phyloP scores from a whole-genome alignment of 37 sponge, comb jelly and placozoan genomes.

The Petrosia ficiformis region DNA sequence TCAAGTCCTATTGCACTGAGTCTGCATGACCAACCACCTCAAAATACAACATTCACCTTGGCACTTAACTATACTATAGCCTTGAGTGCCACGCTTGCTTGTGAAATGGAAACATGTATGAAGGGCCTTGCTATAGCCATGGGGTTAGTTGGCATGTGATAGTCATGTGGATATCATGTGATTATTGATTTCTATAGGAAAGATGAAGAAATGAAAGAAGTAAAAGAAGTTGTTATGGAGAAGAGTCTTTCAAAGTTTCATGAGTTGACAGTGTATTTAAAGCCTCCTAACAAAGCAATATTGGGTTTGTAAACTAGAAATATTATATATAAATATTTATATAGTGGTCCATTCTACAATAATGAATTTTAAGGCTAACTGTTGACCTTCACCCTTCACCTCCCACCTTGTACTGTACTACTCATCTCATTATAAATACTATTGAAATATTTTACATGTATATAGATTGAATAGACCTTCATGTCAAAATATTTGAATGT shows the following conservation, averaged over 20 bases:
- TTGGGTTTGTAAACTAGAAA: not conserved
- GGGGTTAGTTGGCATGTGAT: too few species aligned
- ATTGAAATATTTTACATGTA: too few species aligned
- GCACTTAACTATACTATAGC: conserved; percentile 26
- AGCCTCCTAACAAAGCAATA: not conserved
- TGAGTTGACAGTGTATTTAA: not conserved
- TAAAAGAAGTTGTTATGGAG: not conserved
- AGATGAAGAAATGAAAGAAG: too few species aligned
- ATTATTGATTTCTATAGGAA: too few species aligned
- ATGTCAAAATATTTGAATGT: too few species aligned
- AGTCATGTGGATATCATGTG: too few species aligned
- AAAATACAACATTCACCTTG: conserved; percentile 50
- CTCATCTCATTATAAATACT: too few species aligned
- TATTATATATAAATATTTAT: not conserved
- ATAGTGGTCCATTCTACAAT: too few species aligned
- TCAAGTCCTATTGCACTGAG: not conserved
- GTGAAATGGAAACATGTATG: not conserved
- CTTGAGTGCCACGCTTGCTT: not conserved
- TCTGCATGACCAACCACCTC: conserved; percentile 30
- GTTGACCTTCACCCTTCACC: too few species aligned
- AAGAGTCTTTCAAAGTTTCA: not conserved
- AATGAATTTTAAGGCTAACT: too few species aligned
- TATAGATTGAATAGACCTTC: too few species aligned
- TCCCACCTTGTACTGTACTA: too few species aligned
- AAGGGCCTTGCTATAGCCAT: not conserved